phyloP scores from a whole-genome alignment of 2,888 invertebrate genomes.

The Margaritifera margaritifera region DNA sequence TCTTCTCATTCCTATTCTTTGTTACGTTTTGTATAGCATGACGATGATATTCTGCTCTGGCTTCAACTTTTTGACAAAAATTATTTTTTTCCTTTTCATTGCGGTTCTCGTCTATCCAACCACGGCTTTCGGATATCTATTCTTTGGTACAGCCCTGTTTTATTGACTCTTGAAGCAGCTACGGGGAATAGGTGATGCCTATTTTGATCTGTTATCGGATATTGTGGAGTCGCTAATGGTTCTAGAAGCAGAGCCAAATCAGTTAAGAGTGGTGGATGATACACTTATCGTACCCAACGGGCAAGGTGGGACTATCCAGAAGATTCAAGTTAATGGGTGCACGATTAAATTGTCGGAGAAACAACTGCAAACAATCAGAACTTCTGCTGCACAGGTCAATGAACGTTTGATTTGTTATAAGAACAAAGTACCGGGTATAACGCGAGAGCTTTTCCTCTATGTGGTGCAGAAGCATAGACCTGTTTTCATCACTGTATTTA shows the following conservation, averaged over 20 bases:
- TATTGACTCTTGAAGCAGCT: constrained; percentile 22
- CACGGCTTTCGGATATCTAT: constrained; percentile 24
- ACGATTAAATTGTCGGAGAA: no score
- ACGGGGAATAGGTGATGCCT: constrained; percentile 10
- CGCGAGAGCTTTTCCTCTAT: constrained; percentile 12
- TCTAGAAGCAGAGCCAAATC: constrained; percentile 7
- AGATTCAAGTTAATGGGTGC: no score
- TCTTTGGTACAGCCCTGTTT: constrained; percentile 14
- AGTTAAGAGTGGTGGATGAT: constrained; percentile 3
- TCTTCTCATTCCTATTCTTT: no score
- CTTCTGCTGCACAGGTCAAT: no score
- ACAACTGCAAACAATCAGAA: no score
- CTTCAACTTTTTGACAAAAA: constrained; percentile 17
- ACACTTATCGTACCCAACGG: constrained; percentile 6
- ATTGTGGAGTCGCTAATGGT: constrained; percentile 10
- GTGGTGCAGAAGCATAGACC: constrained; percentile 14
- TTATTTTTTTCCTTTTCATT: constrained; percentile 17
- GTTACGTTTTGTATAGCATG: constrained; percentile 1
- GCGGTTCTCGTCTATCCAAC: constrained; percentile 23
- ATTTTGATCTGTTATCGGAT: constrained; percentile 22
- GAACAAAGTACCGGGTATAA: constrained; percentile 17
- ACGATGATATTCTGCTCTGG: constrained; percentile 9
- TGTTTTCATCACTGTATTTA: constrained; percentile 15
- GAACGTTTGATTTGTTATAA: neutral
- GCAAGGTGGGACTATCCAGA: no score